Evolutionary conservation across 2,113 vertebrate genomes (phyloP).

Genomic region (Calyptommatus sinebrachiatus): DNA sequence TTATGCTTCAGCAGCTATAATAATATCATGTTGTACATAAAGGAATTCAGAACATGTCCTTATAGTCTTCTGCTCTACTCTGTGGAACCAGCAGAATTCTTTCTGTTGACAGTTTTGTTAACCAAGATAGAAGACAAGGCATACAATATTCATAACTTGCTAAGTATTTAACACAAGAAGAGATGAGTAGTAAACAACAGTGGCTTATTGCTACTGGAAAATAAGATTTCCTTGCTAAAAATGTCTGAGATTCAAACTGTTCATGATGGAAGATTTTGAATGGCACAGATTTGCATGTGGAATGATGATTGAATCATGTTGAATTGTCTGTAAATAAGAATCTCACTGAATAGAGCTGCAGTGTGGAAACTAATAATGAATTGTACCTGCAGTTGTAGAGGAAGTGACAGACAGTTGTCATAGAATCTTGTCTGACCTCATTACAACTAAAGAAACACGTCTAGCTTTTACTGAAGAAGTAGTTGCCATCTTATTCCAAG

Average conservation of each 20-base stretch:
- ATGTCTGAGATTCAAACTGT: not conserved
- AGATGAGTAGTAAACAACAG: not conserved
- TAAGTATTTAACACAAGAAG: not conserved
- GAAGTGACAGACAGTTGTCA: not conserved
- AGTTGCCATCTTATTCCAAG: too few species aligned
- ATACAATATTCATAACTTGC: not conserved
- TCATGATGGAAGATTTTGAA: not conserved
- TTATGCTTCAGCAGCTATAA: not conserved
- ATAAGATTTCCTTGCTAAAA: not conserved
- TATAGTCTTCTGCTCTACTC: too few species aligned
- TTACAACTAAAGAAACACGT: too few species aligned
- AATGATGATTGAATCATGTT: not conserved
- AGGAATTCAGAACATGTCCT: not conserved
- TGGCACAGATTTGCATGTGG: not conserved
- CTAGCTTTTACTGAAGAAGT: too few species aligned
- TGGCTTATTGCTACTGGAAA: not conserved
- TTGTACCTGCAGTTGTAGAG: not conserved
- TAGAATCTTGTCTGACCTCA: too few species aligned
- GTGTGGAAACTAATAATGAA: not conserved
- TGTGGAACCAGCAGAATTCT: not conserved
- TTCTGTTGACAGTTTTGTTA: not conserved
- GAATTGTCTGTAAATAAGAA: not conserved
- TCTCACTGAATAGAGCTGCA: not conserved
- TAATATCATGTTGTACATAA: not conserved
- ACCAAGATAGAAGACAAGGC: not conserved